Evolutionary conservation across 1,140 invertebrate species (phyloP), one percentile per base, ranked within the genome.

Genomic region (Zaprionus tsacasi): DNA sequence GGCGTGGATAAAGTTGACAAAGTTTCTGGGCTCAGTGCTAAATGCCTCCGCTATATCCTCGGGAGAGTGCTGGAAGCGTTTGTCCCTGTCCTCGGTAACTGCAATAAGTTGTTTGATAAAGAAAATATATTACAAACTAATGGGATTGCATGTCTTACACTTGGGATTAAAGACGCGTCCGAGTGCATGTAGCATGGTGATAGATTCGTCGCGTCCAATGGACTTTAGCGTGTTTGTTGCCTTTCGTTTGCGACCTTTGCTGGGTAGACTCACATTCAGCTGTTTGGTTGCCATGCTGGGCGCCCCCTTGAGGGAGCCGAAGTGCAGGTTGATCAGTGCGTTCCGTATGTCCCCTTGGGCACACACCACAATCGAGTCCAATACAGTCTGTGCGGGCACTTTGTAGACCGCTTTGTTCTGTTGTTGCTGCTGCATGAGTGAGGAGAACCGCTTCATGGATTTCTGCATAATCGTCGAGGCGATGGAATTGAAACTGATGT

Each of bases 101-200:
- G 40, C 0, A 65, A 60, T 38, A 52, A 25, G 6, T 0, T 6
- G n/a, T 15, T 7, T 6, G 40, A 2, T 0, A 33, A 7, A 15
- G 7, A 7, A 27, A 25, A 43, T 38, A 6, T 17, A 6, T 11
- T 7, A 17, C 10, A 2, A 3, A 11, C 12, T 11, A 45, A 0
- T 8, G 7, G n/a, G n/a, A n/a, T n/a, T 30, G 1, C 0, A 38
- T 35, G 6, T 21, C 67, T 92, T 94, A 95, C 95, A 94, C 94
- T 96, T 97, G 21, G 96, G 96, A 94, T 96, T 96, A 25, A 96
- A 93, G 4, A 96, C 95, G 83, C 95, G 93, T n/a, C 96, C 96
- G 8, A 96, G 93, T 0, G 95, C 95, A 93, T 96, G 96, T 79
- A 96, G 93, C 68, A 96, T 93, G 38, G 95, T 95, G 21, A 96